Evolutionary conservation across 2,888 invertebrate genomes (phyloP).

Genomic region (Perizoma flavofasciatum): DNA sequence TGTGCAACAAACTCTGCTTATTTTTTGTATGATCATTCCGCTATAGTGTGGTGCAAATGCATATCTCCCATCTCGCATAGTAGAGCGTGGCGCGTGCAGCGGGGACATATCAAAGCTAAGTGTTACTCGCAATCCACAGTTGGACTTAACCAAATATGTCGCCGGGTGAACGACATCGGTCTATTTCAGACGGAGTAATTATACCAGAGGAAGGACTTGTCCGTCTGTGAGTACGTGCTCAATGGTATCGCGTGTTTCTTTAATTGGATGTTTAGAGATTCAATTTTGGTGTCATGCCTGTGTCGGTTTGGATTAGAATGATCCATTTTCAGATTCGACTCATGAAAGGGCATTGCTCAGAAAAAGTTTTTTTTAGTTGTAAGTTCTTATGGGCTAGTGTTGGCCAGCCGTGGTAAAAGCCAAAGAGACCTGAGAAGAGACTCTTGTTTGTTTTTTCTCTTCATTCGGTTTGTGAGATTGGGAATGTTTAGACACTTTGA

Average conservation of each 20-base stretch:
- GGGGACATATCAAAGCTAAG: constrained; percentile 35
- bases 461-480: constrained; percentile 90
- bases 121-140: constrained; percentile 32
- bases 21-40: too few species aligned
- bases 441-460: constrained; percentile 71
- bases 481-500: constrained; percentile 89
- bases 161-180: constrained; percentile 62
- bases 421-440: constrained; percentile 10
- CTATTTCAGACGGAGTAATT: constrained; percentile 62
- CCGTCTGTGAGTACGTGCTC: constrained; percentile 37
- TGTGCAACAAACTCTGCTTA: too few species aligned
- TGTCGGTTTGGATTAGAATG: constrained; percentile 11
- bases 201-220: constrained; percentile 52
- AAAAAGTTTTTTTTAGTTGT: too few species aligned
- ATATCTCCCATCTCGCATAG: not conserved
- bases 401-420: too few species aligned
- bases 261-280: constrained; percentile 28
- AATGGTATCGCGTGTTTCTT: constrained; percentile 31
- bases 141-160: constrained; percentile 57
- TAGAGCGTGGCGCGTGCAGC: constrained; percentile 14
- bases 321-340: constrained; percentile 9
- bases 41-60: too few species aligned
- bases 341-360: not conserved
- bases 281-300: constrained; percentile 21
- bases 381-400: too few species aligned